Base-by-base conservation (phyloP, 2,797 vertebrate genomes). In the Enteromius treurensis region DNA sequence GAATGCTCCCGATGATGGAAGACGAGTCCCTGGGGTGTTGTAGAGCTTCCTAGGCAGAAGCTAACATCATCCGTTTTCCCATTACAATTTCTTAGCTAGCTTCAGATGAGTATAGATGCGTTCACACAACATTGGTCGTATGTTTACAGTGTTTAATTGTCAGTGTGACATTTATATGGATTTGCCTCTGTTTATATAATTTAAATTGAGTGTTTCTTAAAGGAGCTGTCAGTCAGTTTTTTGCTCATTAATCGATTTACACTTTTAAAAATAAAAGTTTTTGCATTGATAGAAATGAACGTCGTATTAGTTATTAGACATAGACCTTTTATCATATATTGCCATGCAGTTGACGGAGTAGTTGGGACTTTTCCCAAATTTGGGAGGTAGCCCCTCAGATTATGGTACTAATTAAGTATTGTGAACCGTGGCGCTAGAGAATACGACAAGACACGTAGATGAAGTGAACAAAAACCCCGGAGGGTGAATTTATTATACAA, bases 31-130 rank as follows among this genome's bases (percentile, higher is more conserved):
- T 3, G 29, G 32, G 23, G 58, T 32, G 5, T 69, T 26, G 1
- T 77, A 69, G 14, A 37, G 55, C 69, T 73, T 81, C 79, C 29
- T 19, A n/a, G 53, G 79, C 75, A 69, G 26, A 42, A 80, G 49
- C 49, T 26, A 42, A 58, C 49, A 69, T 53, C 67, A 80, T 80
- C 78, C 6, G 10, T 70, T 69, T 62, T 70, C 51, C 49, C 53
- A 19, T 26, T n/a, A 15, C 10, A 70, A 58, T 29, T 55, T 80
- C 67, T 55, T 10, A n/a, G 26, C 37, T 21, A 69, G 40, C 42
- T 62, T 47, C 26, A 37, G 68, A 81, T n/a, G 14, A 42, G 40
- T 80, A 71, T 60, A 17, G 19, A 80, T 71, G 71, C 2, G 60
- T 60, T 80, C 45, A 8, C 32, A 29, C 1, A 1, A 21, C 11